Percentiles rank a stretch among this genome's conserved stretches.
These are phyloP conservation scores for Prionailurus bengalensis DNA, from an alignment of 2,113 vertebrate genomes.

Conservation along the genomic window DNA sequence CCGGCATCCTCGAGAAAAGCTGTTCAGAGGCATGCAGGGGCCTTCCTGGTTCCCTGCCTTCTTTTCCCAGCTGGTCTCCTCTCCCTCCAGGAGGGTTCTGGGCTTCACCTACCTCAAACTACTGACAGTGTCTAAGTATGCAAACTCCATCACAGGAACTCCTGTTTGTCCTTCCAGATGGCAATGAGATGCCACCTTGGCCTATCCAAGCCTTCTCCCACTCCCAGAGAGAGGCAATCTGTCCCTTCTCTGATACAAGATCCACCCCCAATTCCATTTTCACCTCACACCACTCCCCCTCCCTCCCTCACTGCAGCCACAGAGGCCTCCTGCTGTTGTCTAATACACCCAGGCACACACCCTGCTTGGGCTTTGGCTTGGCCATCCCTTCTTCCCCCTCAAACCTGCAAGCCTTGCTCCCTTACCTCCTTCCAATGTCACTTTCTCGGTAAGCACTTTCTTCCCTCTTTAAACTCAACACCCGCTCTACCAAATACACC, in stretches of 20 bases:
- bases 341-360: neutral
- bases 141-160: neutral
- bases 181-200: neutral
- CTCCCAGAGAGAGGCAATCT: neutral
- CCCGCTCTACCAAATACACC: neutral
- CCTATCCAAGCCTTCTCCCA: neutral
- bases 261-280: neutral
- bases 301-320: neutral
- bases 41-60: neutral
- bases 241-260: neutral
- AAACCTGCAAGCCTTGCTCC: neutral
- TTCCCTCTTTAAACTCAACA: neutral
- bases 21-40: neutral
- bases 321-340: neutral
- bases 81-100: neutral
- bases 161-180: neutral
- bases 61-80: neutral
- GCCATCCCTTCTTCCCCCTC: neutral
- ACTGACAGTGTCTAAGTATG: neutral
- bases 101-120: neutral
- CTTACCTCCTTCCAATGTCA: neutral
- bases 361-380: neutral
- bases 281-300: neutral
- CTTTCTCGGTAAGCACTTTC: neutral
- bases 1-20: neutral